Evolutionary conservation across 2,888 invertebrate species (phyloP).

Genomic region (Lymantria dispar): DNA sequence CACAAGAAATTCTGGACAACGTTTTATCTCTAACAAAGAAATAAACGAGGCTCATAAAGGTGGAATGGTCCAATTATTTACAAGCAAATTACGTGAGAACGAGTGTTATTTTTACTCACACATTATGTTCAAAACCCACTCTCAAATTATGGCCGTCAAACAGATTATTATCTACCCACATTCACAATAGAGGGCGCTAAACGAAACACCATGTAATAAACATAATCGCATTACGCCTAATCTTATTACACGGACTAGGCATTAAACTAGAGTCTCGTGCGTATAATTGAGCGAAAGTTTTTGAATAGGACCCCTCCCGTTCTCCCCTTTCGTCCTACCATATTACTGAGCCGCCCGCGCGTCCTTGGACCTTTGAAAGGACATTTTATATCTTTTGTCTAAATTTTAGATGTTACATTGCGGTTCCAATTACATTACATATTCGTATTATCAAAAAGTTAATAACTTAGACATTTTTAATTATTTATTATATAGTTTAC

Average conservation of each 20-base stretch:
- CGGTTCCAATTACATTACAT: conserved; percentile 27
- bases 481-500: conserved; percentile 2
- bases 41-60: conserved; percentile 20
- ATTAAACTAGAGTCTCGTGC: conserved; percentile 36
- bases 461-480: conserved; percentile 23
- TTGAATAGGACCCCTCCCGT: conserved; percentile 27
- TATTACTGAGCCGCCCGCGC: conserved; percentile 22
- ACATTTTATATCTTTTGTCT: conserved; percentile 36
- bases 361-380: conserved; percentile 23
- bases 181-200: conserved; percentile 30
- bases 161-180: conserved; percentile 28
- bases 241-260: conserved; percentile 36
- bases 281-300: conserved; percentile 42
- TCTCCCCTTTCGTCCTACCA: conserved; percentile 7
- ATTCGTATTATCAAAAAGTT: conserved; percentile 31
- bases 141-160: conserved; percentile 20
- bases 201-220: conserved; percentile 30
- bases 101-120: conserved; percentile 15
- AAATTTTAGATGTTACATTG: conserved; percentile 31
- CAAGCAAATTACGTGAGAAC: conserved; percentile 25
- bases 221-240: conserved; percentile 34
- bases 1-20: conserved; percentile 17
- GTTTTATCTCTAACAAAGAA: conserved; percentile 12
- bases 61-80: conserved; percentile 23
- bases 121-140: conserved; percentile 16